phyloP scores from a whole-genome alignment of 2,888 invertebrate species.

The Oscheius sp. region DNA sequence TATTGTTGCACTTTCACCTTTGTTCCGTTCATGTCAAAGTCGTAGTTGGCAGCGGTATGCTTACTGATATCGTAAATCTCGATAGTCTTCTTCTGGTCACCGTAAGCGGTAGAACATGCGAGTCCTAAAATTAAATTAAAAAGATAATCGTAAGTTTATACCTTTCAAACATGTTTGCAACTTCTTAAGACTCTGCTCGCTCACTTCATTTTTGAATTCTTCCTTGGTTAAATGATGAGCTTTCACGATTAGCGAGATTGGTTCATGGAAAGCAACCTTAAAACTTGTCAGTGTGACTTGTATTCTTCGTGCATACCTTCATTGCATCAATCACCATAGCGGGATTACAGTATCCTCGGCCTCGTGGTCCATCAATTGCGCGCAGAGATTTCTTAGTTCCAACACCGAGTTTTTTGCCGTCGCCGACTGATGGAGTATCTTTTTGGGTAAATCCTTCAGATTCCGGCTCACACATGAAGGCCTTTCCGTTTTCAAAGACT shows the following conservation, averaged over 20 bases:
- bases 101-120: not conserved
- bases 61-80: not conserved
- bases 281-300: conserved; percentile 11
- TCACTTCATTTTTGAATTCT: not conserved
- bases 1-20: conserved; percentile 42
- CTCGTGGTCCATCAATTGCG: conserved; percentile 47
- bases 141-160: not conserved
- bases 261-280: conserved; percentile 53
- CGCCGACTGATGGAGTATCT: conserved; percentile 43
- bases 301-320: not conserved
- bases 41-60: conserved; percentile 3
- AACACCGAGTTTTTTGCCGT: conserved; percentile 46
- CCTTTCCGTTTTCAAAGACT: conserved; percentile 48
- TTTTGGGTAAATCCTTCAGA: conserved; percentile 27
- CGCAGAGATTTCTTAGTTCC: conserved; percentile 45
- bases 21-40: conserved; percentile 10
- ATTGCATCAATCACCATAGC: conserved; percentile 46
- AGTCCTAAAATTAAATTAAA: not conserved
- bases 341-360: conserved; percentile 43
- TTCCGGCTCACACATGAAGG: conserved; percentile 38
- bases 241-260: conserved; percentile 39
- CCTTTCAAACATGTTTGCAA: conserved; percentile 39
- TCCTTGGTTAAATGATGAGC: conserved; percentile 9
- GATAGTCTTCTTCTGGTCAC: not conserved
- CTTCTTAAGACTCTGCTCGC: conserved; percentile 12